A percentile compares a stretch with the other conserved stretches of the same genome.
These are phyloP conservation scores for Atethmia centrago DNA, from an alignment of 2,888 invertebrate species.

Conservation along the genomic window DNA sequence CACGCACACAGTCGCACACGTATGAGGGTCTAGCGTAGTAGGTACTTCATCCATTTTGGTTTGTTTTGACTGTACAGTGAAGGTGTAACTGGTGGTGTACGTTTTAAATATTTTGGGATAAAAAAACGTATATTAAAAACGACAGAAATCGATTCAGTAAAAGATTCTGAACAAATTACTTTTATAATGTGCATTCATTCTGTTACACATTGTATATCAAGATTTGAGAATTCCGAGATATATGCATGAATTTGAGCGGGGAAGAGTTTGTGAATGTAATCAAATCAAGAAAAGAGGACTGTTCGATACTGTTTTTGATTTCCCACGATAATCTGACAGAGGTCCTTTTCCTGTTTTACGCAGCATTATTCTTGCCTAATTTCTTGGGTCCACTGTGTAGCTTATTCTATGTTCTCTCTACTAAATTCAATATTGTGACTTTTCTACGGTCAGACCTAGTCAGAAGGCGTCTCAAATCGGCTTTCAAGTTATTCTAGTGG, in stretches of 20 bases:
- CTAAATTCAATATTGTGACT: not conserved
- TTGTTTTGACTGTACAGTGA: no score
- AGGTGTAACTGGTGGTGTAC: no score
- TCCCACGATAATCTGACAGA: not conserved
- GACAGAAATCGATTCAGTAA: no score
- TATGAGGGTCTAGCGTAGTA: no score
- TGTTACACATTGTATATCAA: not conserved
- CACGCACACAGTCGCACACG: no score
- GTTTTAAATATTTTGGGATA: no score
- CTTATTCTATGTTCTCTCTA: no score
- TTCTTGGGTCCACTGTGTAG: not conserved
- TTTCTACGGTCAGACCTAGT: not conserved
- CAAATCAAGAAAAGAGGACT: not conserved
- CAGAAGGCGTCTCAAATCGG: not conserved
- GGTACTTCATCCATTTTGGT: no score
- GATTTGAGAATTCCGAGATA: not conserved
- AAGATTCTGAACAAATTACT: no score
- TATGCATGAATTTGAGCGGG: not conserved
- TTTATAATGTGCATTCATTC: no score
- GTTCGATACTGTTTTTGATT: not conserved
- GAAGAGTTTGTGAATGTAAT: not conserved
- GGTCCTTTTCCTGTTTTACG: not conserved
- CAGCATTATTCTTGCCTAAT: not conserved
- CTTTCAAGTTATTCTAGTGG: constrained; percentile 23
- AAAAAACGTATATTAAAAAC: no score